Conservation (phyloP, 2,113 vertebrate genomes). For the Octodon degus region DNA sequence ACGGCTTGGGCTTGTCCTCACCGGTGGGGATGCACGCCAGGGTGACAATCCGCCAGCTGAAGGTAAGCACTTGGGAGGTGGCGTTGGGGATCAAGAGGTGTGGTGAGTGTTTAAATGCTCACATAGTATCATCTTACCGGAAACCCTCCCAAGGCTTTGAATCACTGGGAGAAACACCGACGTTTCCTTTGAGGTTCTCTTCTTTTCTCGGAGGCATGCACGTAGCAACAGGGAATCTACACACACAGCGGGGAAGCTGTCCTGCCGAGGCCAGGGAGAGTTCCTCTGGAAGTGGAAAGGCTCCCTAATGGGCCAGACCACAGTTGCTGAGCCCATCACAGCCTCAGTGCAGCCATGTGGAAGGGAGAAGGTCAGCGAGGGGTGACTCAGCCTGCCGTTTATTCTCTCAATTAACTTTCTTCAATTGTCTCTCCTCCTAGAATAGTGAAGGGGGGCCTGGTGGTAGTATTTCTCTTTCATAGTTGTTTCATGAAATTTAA, state of each 20-base stretch:
- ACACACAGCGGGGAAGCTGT: not conserved
- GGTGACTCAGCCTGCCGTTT: not conserved
- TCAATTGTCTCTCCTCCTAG: not conserved
- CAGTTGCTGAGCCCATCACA: not conserved
- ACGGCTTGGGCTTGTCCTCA: conserved; percentile 85
- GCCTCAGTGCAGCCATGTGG: not conserved
- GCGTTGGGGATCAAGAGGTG: not conserved
- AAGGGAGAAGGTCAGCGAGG: not conserved
- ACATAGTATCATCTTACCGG: not conserved
- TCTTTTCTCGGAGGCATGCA: not conserved
- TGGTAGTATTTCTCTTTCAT: not conserved
- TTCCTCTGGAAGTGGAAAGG: not conserved
- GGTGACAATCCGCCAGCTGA: conserved; percentile 85
- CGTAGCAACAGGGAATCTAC: not conserved
- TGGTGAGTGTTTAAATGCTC: not conserved
- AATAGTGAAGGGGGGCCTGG: accelerated
- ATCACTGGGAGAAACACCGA: not conserved
- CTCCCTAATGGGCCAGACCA: not conserved
- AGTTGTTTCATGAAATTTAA: not conserved
- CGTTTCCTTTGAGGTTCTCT: not conserved
- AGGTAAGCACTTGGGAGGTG: conserved; percentile 78
- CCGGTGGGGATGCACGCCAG: conserved; percentile 84
- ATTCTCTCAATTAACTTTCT: not conserved
- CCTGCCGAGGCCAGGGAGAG: not conserved
- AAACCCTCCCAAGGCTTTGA: not conserved